phyloP scores from a whole-genome alignment of 1,140 invertebrate genomes.

The Drosophila busckii region DNA sequence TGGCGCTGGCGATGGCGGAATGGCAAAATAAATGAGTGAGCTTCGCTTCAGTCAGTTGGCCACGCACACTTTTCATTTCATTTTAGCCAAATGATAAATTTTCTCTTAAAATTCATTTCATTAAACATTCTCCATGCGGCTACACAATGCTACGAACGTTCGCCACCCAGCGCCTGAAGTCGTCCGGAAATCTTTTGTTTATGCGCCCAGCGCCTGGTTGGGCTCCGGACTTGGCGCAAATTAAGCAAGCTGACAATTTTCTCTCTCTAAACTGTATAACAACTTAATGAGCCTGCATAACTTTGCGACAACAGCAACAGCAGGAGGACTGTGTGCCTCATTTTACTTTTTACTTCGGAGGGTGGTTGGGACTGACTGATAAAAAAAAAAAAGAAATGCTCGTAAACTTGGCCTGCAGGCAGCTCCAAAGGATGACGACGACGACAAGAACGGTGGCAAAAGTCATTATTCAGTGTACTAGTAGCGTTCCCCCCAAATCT shows the following conservation, averaged over 20 bases:
- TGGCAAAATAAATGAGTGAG: conserved; percentile 32
- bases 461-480: conserved; percentile 76
- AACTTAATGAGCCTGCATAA: conserved; percentile 77
- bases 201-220: conserved; percentile 20
- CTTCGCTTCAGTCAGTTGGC: conserved; percentile 3
- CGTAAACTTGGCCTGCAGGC: conserved; percentile 67
- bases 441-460: conserved; percentile 39
- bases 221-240: conserved; percentile 46
- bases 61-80: conserved; percentile 64
- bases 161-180: conserved; percentile 16
- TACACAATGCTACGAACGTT: conserved; percentile 5
- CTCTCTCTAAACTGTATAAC: conserved; percentile 75
- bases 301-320: conserved; percentile 55
- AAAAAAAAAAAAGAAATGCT: conserved; percentile 50
- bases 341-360: no score
- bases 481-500: conserved; percentile 13
- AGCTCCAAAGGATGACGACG: conserved; percentile 11
- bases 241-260: conserved; percentile 76
- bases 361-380: conserved; percentile 14
- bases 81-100: conserved; percentile 68
- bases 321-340: conserved; percentile 6
- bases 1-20: no score
- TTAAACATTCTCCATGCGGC: conserved; percentile 66
- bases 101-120: conserved; percentile 70
- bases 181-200: conserved; percentile 71